Evolutionary conservation across 2,888 invertebrate species (phyloP), one percentile per base, ranked within the genome.

Genomic region (Macrophya alboannulata): DNA sequence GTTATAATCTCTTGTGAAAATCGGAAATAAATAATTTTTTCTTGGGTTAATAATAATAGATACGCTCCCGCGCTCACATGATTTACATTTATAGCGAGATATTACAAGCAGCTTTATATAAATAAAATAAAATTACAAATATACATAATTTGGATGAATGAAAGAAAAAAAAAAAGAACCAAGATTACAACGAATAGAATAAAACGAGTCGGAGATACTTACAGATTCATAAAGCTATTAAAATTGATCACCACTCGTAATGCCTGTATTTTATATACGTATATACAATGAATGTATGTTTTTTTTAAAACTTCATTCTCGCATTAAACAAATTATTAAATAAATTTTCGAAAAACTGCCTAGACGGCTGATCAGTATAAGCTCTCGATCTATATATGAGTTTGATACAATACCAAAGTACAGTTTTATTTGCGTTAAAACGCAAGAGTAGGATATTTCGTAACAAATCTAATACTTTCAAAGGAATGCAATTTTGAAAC

Each of bases 401-500:
- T 21, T 43, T 4, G 21, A 43, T 12, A 10, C 6, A 43, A 74
- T 45, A 48, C 17, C 51, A 51, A 31, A 31, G n/a, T 55, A 31
- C 51, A 51, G 51, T 25, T 77, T 48, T 55, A 77, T 25, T 37
- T 62, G 40, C 43, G 77, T 48, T 17, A 25, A 76, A 76, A 76
- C 76, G 21, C 45, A 37, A 79, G 37, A 79, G 37, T 17, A 59
- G 31, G 15, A 79, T 31, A 55, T 55, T 79, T 51, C 9, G 21
- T 40, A 62, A 77, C 43, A 62, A 68, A 68, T 83, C 68, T 83
- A 83, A 48, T 68, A 83, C 83, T 83, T 68, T 37, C 6, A 37
- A 48, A 83, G 83, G 83, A 83, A 83, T 83, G 83, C 83, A 83
- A 83, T 83, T 83, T 83, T 83, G 83, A 83, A 71, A 51, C 45